These are phyloP conservation scores for Miopithecus talapoin DNA, from an alignment of 2,797 vertebrate genomes.

Conservation along the genomic window DNA sequence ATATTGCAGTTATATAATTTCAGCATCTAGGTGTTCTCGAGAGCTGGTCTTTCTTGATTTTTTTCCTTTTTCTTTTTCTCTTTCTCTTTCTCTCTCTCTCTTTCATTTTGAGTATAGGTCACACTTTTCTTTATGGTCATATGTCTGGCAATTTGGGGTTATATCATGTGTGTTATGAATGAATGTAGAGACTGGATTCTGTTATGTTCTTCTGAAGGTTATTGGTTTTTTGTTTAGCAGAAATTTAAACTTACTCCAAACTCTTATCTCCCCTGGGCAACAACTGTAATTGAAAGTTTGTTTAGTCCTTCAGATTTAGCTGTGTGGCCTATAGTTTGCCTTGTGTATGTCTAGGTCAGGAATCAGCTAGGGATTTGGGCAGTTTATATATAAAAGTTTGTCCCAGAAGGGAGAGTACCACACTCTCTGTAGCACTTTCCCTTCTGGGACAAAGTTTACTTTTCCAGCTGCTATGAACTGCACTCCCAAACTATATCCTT, in stretches of 20 bases:
- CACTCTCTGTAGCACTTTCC: background rate
- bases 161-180: conserved; percentile 7
- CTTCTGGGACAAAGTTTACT: background rate
- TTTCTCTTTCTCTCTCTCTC: no score
- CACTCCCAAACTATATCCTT: background rate
- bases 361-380: background rate
- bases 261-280: background rate
- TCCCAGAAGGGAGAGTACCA: background rate
- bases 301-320: background rate
- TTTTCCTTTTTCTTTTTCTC: background rate
- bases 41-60: background rate
- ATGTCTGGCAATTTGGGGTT: conserved; percentile 5
- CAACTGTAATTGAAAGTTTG: conserved; percentile 4
- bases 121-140: background rate
- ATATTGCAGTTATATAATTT: background rate
- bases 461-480: background rate
- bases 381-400: background rate
- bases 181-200: conserved; percentile 26
- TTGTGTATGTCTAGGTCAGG: background rate
- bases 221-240: background rate
- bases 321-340: background rate
- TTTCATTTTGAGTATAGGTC: background rate
- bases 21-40: background rate
- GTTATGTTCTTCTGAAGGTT: background rate
- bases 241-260: background rate